Percentiles rank a stretch among this genome's conserved stretches.
phyloP scores from a whole-genome alignment of 2,113 vertebrate species.

The Anser cygnoides region DNA sequence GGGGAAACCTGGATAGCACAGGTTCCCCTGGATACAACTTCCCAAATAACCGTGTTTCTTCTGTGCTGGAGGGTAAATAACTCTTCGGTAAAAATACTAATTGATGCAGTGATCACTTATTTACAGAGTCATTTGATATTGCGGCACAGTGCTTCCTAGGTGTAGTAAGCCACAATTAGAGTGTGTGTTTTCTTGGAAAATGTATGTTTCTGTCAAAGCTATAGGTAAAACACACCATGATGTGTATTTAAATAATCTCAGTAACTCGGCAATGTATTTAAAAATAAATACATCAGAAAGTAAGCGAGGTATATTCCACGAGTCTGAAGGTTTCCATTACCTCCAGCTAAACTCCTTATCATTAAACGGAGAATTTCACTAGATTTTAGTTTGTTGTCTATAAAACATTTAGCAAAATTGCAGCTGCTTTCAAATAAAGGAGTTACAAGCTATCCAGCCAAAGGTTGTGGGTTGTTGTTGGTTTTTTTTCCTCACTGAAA shows the following conservation, averaged over 20 bases:
- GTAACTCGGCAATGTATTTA: neutral
- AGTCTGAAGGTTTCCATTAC: neutral
- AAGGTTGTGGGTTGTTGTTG: neutral
- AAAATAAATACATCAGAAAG: neutral
- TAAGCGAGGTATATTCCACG: neutral
- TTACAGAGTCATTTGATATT: conserved; percentile 1
- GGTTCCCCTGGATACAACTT: neutral
- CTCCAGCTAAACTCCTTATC: neutral
- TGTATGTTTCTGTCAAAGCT: neutral
- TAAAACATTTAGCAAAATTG: neutral
- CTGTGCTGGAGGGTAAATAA: neutral
- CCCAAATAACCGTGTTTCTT: neutral
- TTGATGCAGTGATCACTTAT: neutral
- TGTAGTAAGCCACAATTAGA: neutral
- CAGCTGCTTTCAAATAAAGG: neutral
- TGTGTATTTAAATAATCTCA: neutral
- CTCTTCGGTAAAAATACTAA: neutral
- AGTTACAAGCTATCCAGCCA: neutral
- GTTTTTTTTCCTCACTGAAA: neutral
- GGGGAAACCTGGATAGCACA: neutral
- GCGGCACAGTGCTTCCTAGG: neutral
- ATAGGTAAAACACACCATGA: neutral
- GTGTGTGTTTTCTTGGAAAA: neutral
- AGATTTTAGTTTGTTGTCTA: neutral
- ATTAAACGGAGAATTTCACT: neutral